Conservation (phyloP, 2,113 vertebrate genomes). For the Bagarius yarrelli region DNA sequence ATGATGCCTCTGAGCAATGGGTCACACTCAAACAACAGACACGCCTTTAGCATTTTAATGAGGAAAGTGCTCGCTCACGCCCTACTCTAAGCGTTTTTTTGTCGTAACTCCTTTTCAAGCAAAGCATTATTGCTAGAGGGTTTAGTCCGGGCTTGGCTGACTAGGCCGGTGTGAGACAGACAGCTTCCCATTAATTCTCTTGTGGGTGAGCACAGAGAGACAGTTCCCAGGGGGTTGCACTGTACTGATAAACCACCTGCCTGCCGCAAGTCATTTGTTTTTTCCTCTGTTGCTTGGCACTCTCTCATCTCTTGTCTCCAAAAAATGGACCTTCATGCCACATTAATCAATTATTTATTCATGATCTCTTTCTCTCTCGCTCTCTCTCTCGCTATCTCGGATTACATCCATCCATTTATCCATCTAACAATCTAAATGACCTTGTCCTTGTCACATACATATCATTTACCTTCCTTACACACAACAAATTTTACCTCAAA, state of each 20-base stretch:
- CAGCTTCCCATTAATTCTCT: conserved; percentile 28
- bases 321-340: conserved; percentile 49
- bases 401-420: conserved; percentile 22
- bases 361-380: background rate
- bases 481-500: background rate
- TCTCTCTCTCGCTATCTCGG: background rate
- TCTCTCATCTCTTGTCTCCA: conserved; percentile 32
- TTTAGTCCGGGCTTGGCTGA: background rate
- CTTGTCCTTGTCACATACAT: conserved; percentile 5
- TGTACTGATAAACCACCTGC: conserved; percentile 33
- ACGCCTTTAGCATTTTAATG: conserved; percentile 43
- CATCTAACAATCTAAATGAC: background rate
- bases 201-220: background rate
- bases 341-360: conserved; percentile 56
- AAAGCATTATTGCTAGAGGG: conserved; percentile 1
- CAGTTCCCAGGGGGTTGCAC: conserved; percentile 25
- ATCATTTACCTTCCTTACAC: conserved; percentile 8
- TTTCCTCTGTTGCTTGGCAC: conserved; percentile 51
- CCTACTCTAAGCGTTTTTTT: conserved; percentile 35
- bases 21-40: conserved; percentile 47
- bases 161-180: conserved; percentile 7
- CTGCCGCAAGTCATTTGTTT: conserved; percentile 57
- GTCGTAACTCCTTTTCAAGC: conserved; percentile 33
- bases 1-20: conserved; percentile 42
- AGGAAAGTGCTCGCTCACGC: conserved; percentile 15